These are phyloP conservation scores for Callosobruchus maculatus DNA, from an alignment of 2,888 invertebrate genomes.

Conservation along the genomic window DNA sequence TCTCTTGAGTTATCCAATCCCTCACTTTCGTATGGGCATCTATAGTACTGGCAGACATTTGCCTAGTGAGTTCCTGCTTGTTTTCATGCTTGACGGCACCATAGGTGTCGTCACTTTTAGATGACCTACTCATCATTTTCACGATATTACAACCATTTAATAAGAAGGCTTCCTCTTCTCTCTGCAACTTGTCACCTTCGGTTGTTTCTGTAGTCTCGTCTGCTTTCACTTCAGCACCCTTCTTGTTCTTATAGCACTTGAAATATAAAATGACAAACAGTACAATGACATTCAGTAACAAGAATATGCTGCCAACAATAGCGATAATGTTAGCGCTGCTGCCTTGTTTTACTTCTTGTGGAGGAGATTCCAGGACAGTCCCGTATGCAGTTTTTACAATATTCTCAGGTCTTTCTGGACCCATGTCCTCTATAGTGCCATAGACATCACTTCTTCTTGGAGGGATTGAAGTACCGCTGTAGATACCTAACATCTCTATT, in stretches of 20 bases:
- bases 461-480: constrained; percentile 1
- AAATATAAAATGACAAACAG: constrained; percentile 66
- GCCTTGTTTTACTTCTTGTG: constrained; percentile 35
- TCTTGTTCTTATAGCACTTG: constrained; percentile 58
- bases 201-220: constrained; percentile 47
- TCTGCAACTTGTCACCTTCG: constrained; percentile 33
- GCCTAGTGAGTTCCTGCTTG: constrained; percentile 64
- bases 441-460: constrained; percentile 6
- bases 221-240: constrained; percentile 46
- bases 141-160: constrained; percentile 57
- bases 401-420: constrained; percentile 24
- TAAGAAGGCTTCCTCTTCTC: constrained; percentile 49
- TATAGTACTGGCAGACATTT: constrained; percentile 75
- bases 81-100: constrained; percentile 54
- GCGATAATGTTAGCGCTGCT: constrained; percentile 58
- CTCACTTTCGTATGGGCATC: constrained; percentile 83
- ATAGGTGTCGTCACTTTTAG: constrained; percentile 53
- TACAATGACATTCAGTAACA: constrained; percentile 65
- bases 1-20: constrained; percentile 82
- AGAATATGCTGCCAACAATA: constrained; percentile 65
- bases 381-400: constrained; percentile 31
- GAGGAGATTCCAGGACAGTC: constrained; percentile 46
- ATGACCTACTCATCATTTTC: constrained; percentile 52
- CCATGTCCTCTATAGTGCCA: constrained; percentile 21
- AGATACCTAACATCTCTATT: constrained; percentile 10